Base-by-base conservation (phyloP, 2,888 invertebrate genomes). In the Phortica okadai region DNA sequence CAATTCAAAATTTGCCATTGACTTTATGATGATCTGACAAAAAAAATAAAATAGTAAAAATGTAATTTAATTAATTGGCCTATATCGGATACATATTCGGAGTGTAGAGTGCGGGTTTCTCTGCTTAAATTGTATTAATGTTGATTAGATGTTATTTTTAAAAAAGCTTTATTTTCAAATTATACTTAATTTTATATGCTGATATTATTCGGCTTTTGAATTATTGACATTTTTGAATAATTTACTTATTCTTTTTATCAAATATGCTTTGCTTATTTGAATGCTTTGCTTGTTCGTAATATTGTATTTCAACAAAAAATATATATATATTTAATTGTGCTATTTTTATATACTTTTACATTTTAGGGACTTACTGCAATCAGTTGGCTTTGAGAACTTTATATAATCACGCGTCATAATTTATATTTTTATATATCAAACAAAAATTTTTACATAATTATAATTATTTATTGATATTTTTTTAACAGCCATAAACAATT, bases 351-450 rank as follows among this genome's bases (percentile, higher is more conserved):
- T 50, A 69, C 21, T 69, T 50, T 75, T 77, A 74, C 75, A 50
- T 81, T 80, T 78, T 82, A 80, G 82, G 77, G 76, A 64, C 62
- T 78, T 78, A 75, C 79, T 81, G 16, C 82, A 72, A 45, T 66
- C 64, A 58, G 78, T 81, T 66, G 79, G 76, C 67, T 80, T 80
- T 73, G 74, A 73, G 74, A 73, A 74, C 76, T 76, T 79, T 77
- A 56, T 76, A 69, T 76, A 76, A 77, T 56, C 56, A 8, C 79
- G 44, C 70, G 70, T 66, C 72, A 70, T 74, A 66, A 74, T 72
- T 56, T 21, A 10, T 21, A 73, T 2, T 74, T 41, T 42, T 59
- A 59, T 33, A 33, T 33, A 50, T 21, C 45, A 74, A 25, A 74
- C 54, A 33, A 44, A 5, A 69, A 67, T 16, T 58, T 44, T 72